These are phyloP conservation scores for Psilopogon haemacephalus DNA, from an alignment of 2,113 vertebrate species.

Conservation along the genomic window DNA sequence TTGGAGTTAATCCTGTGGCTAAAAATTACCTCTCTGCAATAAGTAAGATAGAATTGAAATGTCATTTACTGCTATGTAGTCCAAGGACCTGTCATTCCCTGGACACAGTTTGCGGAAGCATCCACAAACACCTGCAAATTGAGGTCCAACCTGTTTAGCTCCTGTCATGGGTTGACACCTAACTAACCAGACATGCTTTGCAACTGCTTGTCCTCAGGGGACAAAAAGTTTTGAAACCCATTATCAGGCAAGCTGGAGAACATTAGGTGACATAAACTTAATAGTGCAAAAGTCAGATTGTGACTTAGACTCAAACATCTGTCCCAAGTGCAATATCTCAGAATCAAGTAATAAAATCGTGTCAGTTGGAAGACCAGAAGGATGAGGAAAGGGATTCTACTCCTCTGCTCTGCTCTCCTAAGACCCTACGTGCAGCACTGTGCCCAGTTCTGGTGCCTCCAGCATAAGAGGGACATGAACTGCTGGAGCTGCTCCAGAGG, in stretches of 20 bases:
- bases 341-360: too few relatives aligned
- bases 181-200: neutral
- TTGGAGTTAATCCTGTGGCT: neutral
- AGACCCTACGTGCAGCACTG: too few relatives aligned
- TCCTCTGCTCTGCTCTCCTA: too few relatives aligned
- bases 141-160: neutral
- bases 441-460: too few relatives aligned
- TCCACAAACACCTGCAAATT: neutral
- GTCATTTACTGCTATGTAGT: neutral
- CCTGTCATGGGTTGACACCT: neutral
- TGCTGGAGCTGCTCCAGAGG: too few relatives aligned
- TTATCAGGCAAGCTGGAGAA: neutral
- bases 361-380: too few relatives aligned
- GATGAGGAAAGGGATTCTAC: too few relatives aligned
- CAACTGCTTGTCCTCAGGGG: neutral
- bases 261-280: neutral
- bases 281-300: neutral
- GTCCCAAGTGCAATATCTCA: neutral
- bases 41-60: neutral
- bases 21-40: neutral
- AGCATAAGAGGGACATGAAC: too few relatives aligned
- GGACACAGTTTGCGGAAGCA: neutral
- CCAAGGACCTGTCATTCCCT: neutral
- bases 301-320: neutral
- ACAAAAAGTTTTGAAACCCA: neutral